These are phyloP conservation scores for Erpetoichthys calabaricus DNA, from an alignment of 2,797 vertebrate genomes.

Conservation along the genomic window DNA sequence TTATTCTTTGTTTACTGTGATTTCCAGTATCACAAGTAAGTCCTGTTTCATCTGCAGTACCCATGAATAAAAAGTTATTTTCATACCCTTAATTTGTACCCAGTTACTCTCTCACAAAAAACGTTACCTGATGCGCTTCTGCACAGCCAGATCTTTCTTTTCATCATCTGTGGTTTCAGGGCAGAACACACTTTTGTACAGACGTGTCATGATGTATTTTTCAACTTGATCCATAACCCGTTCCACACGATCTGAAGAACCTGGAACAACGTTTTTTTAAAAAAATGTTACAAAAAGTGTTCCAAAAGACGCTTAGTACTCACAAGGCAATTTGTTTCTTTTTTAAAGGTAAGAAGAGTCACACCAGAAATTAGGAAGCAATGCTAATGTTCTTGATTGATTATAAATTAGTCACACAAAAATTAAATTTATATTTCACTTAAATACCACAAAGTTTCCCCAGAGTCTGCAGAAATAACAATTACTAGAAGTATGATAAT, in stretches of 20 bases:
- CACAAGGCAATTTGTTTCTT: fast-evolving
- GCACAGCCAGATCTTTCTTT: conserved; percentile 84
- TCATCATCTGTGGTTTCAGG: conserved; percentile 92
- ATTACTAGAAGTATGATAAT: too few species aligned
- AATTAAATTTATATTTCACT: too few species aligned
- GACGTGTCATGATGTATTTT: conserved; percentile 90
- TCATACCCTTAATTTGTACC: too few species aligned
- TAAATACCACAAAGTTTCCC: too few species aligned
- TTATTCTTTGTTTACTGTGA: too few species aligned
- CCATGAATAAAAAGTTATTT: too few species aligned
- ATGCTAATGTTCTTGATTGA: not conserved
- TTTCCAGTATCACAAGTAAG: too few species aligned
- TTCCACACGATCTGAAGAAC: conserved; percentile 77
- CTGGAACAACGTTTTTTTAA: conserved; percentile 33
- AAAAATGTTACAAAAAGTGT: conserved; percentile 11
- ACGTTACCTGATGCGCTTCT: conserved; percentile 74
- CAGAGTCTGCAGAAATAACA: too few species aligned
- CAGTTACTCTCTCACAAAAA: too few species aligned
- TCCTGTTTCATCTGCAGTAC: too few species aligned
- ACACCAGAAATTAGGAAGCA: not conserved
- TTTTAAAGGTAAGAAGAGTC: not conserved
- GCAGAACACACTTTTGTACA: conserved; percentile 92
- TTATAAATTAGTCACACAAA: too few species aligned
- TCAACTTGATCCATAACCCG: conserved; percentile 93
- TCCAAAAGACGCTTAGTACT: not conserved